Evolutionary conservation across 2,797 vertebrate genomes (phyloP).

Genomic region (Atherinosoma microstoma): DNA sequence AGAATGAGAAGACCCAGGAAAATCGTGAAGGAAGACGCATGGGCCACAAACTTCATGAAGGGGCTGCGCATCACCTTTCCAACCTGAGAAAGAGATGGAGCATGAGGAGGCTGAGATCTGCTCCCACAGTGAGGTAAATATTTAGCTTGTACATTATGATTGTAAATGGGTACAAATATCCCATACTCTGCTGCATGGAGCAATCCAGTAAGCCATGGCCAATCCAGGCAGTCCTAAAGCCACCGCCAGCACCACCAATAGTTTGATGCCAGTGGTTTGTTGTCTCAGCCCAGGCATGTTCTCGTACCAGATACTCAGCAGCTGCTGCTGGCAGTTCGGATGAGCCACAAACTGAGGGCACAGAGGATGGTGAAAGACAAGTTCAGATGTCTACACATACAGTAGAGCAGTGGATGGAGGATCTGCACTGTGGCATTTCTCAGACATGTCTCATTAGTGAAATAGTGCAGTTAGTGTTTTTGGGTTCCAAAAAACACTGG

Average conservation of each 20-base stretch:
- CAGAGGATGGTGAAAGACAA: constrained; percentile 1
- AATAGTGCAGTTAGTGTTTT: no score
- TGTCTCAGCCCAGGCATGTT: constrained; percentile 93
- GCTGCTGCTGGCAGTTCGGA: constrained; percentile 98
- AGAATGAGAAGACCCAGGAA: constrained; percentile 96
- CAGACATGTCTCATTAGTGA: no score
- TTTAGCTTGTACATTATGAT: neutral
- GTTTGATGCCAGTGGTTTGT: constrained; percentile 93
- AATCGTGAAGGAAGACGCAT: constrained; percentile 96
- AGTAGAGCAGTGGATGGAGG: neutral
- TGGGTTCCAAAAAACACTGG: no score
- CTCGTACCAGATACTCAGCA: constrained; percentile 98
- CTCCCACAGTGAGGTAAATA: neutral
- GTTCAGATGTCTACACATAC: neutral
- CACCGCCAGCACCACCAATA: constrained; percentile 93
- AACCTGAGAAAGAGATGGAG: constrained; percentile 81
- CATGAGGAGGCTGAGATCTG: neutral
- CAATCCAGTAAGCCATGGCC: constrained; percentile 92
- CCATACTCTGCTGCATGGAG: constrained; percentile 94
- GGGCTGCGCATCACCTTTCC: constrained; percentile 96
- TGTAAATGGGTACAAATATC: neutral
- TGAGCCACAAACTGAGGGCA: constrained; percentile 93
- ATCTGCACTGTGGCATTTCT: no score
- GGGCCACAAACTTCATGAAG: constrained; percentile 99
- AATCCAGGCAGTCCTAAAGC: constrained; percentile 92